Evolutionary conservation across 2,888 invertebrate genomes (phyloP).

Genomic region (Chirona hameri): DNA sequence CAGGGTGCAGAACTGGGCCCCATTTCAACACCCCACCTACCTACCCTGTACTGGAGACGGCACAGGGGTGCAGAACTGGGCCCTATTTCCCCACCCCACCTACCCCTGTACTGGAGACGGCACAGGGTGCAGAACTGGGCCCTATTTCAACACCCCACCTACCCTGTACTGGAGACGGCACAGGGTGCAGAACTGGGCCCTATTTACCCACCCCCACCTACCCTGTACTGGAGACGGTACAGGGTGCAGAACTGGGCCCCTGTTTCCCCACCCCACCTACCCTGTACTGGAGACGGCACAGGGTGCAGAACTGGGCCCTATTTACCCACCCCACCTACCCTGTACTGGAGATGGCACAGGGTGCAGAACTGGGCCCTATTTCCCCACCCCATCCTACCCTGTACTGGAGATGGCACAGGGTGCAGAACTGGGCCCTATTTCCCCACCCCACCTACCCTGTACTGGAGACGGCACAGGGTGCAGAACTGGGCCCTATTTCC

Average conservation of each 20-base stretch:
- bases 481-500: constrained; percentile 23
- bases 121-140: constrained; percentile 23
- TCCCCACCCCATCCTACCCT: not conserved
- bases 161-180: too few relatives aligned
- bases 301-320: constrained; percentile 10
- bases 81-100: not conserved
- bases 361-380: too few relatives aligned
- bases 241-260: not conserved
- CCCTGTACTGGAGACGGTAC: not conserved
- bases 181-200: too few relatives aligned
- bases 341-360: too few relatives aligned
- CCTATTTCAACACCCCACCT: too few relatives aligned
- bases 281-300: constrained; percentile 3
- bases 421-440: not conserved
- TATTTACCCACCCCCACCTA: not conserved
- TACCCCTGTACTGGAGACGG: not conserved
- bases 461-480: constrained; percentile 5
- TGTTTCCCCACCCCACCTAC: not conserved
- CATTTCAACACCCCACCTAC: not conserved
- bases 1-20: too few relatives aligned
- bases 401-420: not conserved
- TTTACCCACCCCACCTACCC: too few relatives aligned
- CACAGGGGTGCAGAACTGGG: not conserved
- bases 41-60: not conserved
- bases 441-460: not conserved